Percentiles rank a stretch among this genome's conserved stretches.
Evolutionary conservation across 1,140 invertebrate species (phyloP).

Genomic region (Aleiodes sp.): DNA sequence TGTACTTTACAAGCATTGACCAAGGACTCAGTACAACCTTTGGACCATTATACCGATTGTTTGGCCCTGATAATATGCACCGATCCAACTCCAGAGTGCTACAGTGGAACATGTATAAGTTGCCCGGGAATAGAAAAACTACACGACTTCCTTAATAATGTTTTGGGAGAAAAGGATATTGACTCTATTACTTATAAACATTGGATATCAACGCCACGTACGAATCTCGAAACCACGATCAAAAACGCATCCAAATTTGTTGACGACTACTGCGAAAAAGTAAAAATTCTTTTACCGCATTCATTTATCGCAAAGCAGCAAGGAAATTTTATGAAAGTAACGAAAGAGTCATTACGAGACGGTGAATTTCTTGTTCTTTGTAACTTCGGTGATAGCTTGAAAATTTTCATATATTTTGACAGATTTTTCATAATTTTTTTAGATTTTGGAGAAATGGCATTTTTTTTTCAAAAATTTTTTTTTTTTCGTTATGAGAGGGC

Average conservation of each 20-base stretch:
- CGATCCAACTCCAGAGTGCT: conserved; percentile 17
- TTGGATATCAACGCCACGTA: conserved; percentile 24
- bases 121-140: conserved; percentile 22
- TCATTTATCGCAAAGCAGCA: conserved; percentile 42
- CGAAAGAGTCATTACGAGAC: conserved; percentile 32
- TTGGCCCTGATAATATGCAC: conserved; percentile 14
- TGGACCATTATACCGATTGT: conserved; percentile 25
- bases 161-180: conserved; percentile 23
- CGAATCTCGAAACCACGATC: conserved; percentile 9
- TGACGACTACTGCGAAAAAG: conserved; percentile 24
- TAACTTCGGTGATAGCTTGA: too few species aligned
- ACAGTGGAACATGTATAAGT: conserved; percentile 17
- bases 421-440: too few species aligned
- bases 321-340: conserved; percentile 28
- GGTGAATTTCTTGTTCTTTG: conserved; percentile 33
- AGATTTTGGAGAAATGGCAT: too few species aligned
- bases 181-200: conserved; percentile 19
- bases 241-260: conserved; percentile 22
- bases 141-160: neutral
- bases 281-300: conserved; percentile 30
- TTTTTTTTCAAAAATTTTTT: too few species aligned
- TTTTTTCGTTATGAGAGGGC: too few species aligned
- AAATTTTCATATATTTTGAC: too few species aligned
- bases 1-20: conserved; percentile 19
- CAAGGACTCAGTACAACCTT: neutral